Evolutionary conservation across 2,113 vertebrate genomes (phyloP).

Genomic region (Larimichthys polyactis): DNA sequence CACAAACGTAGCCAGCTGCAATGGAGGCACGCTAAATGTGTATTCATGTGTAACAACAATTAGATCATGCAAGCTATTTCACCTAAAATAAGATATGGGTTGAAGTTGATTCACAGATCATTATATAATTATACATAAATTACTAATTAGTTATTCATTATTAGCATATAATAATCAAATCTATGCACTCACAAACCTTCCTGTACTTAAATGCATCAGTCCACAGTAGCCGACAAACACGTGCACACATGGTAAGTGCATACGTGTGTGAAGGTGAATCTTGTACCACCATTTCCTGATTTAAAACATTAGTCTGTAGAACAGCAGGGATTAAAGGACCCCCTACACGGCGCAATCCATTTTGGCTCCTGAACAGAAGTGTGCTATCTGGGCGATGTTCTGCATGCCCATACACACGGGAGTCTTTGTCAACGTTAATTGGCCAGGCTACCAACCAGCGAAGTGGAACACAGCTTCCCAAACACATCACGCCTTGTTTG

Average conservation of each 20-base stretch:
- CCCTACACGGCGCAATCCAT: slow-evolving; percentile 60
- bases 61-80: not conserved
- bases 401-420: slow-evolving; percentile 65
- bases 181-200: not conserved
- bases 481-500: slow-evolving; percentile 68
- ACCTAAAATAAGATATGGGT: not conserved
- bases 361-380: slow-evolving; percentile 69
- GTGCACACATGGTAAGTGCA: slow-evolving; percentile 4
- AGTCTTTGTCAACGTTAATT: slow-evolving; percentile 84
- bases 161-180: not conserved
- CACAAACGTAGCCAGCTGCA: not conserved
- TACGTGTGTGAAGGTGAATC: slow-evolving; percentile 4
- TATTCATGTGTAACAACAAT: not conserved
- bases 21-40: not conserved
- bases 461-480: slow-evolving; percentile 74
- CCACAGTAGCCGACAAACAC: not conserved
- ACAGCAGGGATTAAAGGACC: slow-evolving; percentile 58
- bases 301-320: slow-evolving; percentile 66
- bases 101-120: not conserved
- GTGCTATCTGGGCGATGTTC: slow-evolving; percentile 62
- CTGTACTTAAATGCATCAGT: not conserved
- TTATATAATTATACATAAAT: not conserved
- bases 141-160: not conserved
- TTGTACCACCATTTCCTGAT: slow-evolving; percentile 33
- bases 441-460: slow-evolving; percentile 69